A percentile compares a stretch with the other conserved stretches of the same genome.
phyloP scores from a whole-genome alignment of 2,797 vertebrate genomes.

The Enteromius argenteus region DNA sequence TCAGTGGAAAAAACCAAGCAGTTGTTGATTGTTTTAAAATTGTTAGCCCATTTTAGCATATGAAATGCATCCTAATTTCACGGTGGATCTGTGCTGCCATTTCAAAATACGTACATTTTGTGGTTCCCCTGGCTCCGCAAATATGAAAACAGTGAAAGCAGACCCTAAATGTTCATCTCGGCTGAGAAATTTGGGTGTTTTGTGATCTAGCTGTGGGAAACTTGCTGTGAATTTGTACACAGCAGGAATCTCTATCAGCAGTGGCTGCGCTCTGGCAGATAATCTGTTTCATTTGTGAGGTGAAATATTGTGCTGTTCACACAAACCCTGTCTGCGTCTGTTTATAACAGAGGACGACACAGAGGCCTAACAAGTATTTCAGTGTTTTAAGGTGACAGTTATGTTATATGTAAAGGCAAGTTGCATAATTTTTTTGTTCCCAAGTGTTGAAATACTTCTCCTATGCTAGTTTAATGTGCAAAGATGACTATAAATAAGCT shows the following conservation, averaged over 20 bases:
- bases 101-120: background rate
- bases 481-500: background rate
- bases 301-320: conserved; percentile 45
- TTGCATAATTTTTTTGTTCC: background rate
- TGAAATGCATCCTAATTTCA: background rate
- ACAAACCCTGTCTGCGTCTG: conserved; percentile 18
- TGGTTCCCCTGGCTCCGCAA: background rate
- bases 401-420: background rate
- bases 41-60: background rate
- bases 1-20: background rate
- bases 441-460: background rate
- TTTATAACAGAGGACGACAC: conserved; percentile 31
- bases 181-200: conserved; percentile 39
- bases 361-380: background rate
- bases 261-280: conserved; percentile 43
- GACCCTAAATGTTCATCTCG: background rate
- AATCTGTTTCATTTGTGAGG: conserved; percentile 47
- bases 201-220: conserved; percentile 35
- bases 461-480: background rate
- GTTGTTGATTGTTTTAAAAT: conserved; percentile 27
- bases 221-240: conserved; percentile 52
- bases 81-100: background rate
- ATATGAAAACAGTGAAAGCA: conserved; percentile 1
- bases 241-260: conserved; percentile 39
- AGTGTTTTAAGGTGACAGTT: background rate